phyloP scores from a whole-genome alignment of 2,113 vertebrate species.

The Tylochromis polylepis region DNA sequence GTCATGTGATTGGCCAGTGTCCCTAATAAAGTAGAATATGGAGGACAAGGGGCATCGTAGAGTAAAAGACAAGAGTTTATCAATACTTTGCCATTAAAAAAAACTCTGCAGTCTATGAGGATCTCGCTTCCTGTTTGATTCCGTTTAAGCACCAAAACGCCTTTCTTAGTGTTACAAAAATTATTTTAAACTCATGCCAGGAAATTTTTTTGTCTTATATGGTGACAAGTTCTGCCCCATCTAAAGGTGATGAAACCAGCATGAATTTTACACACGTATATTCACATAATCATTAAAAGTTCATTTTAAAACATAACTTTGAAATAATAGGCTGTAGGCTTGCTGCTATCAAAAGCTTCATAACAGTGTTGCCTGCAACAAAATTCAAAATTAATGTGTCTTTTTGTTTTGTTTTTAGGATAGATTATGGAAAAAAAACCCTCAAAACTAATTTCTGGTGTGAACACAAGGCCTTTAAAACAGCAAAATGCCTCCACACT shows the following conservation, averaged over 20 bases:
- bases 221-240: not conserved
- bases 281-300: not conserved
- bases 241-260: not conserved
- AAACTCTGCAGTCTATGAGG: not conserved
- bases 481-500: not conserved
- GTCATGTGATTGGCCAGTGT: not conserved
- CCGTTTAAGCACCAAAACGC: not conserved
- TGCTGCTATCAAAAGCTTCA: not conserved
- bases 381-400: not conserved
- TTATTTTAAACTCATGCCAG: not conserved
- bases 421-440: not conserved
- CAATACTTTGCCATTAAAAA: not conserved
- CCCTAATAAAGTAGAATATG: not conserved
- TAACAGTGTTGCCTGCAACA: not conserved
- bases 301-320: not conserved
- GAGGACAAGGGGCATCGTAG: too few species aligned
- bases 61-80: not conserved
- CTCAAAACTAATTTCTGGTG: not conserved
- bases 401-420: not conserved
- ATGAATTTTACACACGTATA: not conserved
- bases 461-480: not conserved
- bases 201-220: not conserved
- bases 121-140: not conserved
- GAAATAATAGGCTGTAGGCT: not conserved
- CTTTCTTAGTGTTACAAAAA: not conserved